These are phyloP conservation scores for Lates japonicus DNA, from an alignment of 2,797 vertebrate species.

Conservation along the genomic window DNA sequence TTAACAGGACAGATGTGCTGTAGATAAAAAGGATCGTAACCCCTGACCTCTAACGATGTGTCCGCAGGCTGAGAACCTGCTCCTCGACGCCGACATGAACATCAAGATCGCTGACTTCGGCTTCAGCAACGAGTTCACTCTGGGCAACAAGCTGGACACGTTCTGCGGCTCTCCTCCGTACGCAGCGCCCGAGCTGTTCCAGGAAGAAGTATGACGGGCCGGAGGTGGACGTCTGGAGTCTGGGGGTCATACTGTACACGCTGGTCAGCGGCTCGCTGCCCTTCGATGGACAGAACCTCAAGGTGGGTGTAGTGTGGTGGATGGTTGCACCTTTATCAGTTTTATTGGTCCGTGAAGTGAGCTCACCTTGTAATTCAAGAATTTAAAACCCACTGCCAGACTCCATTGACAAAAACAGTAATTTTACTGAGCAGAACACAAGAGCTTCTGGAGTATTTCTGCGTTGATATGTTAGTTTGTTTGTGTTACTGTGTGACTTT, in stretches of 20 bases:
- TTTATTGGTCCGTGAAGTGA: no score
- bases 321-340: no score
- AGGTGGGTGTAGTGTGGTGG: conserved; percentile 83
- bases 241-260: conserved; percentile 98
- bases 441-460: no score
- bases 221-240: conserved; percentile 98
- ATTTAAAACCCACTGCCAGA: no score
- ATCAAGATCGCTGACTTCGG: conserved; percentile 99
- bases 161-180: conserved; percentile 98
- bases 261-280: conserved; percentile 98
- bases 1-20: neutral
- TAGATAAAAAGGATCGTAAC: neutral
- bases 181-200: conserved; percentile 97
- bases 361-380: no score
- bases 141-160: conserved; percentile 98
- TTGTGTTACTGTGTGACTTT: no score
- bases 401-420: no score
- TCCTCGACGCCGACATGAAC: conserved; percentile 99
- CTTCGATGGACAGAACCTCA: conserved; percentile 97
- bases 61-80: conserved; percentile 95
- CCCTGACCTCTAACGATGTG: neutral
- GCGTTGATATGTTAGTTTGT: no score
- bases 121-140: conserved; percentile 98
- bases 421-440: no score
- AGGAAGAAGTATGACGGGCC: conserved; percentile 98